Percentiles rank a stretch among this genome's conserved stretches.
Evolutionary conservation across 2,113 vertebrate species (phyloP).

Genomic region (Acrocephalus kingi): DNA sequence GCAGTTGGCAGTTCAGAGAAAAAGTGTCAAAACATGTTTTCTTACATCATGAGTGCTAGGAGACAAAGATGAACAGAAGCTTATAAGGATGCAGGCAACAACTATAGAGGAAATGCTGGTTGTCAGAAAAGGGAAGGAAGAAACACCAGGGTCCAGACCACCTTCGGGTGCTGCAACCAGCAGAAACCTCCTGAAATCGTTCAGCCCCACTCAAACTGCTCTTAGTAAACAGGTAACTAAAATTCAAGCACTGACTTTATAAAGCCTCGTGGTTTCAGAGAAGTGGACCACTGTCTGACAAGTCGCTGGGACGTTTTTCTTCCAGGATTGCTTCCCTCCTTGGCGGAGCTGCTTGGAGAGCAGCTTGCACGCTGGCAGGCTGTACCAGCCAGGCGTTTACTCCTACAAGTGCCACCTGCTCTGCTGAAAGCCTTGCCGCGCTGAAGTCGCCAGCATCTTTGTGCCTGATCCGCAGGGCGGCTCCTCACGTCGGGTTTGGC

Average conservation of each 20-base stretch:
- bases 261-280: neutral
- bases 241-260: neutral
- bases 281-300: neutral
- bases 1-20: neutral
- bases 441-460: neutral
- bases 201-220: neutral
- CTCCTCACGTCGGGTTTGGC: neutral
- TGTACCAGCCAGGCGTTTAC: neutral
- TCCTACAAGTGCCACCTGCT: neutral
- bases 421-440: neutral
- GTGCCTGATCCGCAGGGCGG: neutral
- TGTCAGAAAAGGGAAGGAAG: neutral
- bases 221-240: neutral
- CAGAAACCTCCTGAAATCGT: neutral
- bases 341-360: fast-evolving
- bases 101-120: neutral
- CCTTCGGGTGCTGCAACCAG: neutral
- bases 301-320: fast-evolving
- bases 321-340: neutral
- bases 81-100: neutral
- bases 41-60: neutral
- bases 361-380: fast-evolving
- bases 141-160: neutral
- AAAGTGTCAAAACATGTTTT: neutral
- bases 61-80: neutral